These are phyloP conservation scores for Idaea straminata DNA, from an alignment of 2,888 invertebrate species.

Conservation along the genomic window DNA sequence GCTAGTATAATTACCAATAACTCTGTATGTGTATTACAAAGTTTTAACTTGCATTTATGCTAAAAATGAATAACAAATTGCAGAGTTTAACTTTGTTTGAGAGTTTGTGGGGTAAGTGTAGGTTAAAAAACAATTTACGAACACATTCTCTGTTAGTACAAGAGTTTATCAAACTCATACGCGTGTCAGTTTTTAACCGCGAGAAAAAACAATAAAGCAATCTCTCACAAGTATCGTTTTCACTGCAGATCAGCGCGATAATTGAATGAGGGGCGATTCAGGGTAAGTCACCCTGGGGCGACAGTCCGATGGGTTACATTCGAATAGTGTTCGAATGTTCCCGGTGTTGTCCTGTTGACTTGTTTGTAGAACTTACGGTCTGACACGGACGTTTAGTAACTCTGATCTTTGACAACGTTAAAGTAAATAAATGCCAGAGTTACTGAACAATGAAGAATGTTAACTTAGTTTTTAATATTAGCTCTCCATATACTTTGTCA, in stretches of 20 bases:
- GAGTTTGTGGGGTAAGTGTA: too few relatives aligned
- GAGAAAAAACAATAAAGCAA: constrained; percentile 80
- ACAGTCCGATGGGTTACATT: constrained; percentile 64
- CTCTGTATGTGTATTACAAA: too few relatives aligned
- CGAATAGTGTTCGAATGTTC: constrained; percentile 59
- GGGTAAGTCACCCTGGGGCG: constrained; percentile 40
- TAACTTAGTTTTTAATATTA: too few relatives aligned
- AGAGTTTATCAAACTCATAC: constrained; percentile 48
- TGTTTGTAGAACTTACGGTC: background rate
- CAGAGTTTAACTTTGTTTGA: too few relatives aligned
- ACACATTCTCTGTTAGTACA: constrained; percentile 12
- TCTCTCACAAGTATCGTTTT: constrained; percentile 81
- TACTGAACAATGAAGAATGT: background rate
- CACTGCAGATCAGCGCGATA: constrained; percentile 73
- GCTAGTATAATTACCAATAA: too few relatives aligned
- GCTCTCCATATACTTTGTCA: too few relatives aligned
- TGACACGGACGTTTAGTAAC: background rate
- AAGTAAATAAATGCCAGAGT: background rate
- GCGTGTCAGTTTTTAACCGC: constrained; percentile 72
- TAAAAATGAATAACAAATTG: too few relatives aligned
- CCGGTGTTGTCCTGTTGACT: constrained; percentile 22
- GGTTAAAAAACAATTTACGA: background rate
- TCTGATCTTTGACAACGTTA: background rate
- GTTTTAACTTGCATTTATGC: too few relatives aligned
- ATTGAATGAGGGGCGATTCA: constrained; percentile 72